These are phyloP conservation scores for Carollia perspicillata DNA, from an alignment of 2,113 vertebrate genomes.

Conservation along the genomic window DNA sequence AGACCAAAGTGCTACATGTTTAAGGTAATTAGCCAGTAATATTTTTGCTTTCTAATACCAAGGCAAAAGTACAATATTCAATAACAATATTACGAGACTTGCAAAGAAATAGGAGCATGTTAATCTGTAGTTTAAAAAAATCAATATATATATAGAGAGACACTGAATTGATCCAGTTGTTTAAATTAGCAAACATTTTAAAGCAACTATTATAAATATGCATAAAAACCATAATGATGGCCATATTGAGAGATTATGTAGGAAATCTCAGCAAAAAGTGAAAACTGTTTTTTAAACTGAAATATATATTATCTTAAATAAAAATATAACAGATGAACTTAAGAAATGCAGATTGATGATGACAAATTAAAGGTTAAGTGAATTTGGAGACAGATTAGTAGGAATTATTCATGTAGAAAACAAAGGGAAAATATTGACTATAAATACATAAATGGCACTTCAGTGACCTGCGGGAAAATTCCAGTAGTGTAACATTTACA, in stretches of 20 bases:
- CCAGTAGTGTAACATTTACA: background rate
- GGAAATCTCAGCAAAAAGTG: background rate
- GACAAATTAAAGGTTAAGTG: background rate
- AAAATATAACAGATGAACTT: background rate
- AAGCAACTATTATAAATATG: background rate
- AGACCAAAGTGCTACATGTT: background rate
- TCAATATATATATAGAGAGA: background rate
- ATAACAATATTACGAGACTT: background rate
- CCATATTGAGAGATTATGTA: background rate
- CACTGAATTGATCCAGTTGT: background rate
- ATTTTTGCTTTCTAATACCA: background rate
- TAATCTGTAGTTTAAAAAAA: background rate
- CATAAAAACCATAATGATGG: background rate
- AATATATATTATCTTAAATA: background rate
- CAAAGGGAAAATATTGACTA: background rate
- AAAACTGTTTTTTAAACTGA: background rate
- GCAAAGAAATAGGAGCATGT: background rate
- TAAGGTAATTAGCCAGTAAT: background rate
- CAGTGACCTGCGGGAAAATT: background rate
- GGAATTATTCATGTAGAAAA: background rate
- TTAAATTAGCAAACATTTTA: background rate
- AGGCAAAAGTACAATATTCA: background rate
- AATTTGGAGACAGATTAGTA: background rate
- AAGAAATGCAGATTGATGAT: background rate
- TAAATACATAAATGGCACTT: background rate